Evolutionary conservation across 2,888 invertebrate species (phyloP).

Genomic region (Oxytorus armatus): DNA sequence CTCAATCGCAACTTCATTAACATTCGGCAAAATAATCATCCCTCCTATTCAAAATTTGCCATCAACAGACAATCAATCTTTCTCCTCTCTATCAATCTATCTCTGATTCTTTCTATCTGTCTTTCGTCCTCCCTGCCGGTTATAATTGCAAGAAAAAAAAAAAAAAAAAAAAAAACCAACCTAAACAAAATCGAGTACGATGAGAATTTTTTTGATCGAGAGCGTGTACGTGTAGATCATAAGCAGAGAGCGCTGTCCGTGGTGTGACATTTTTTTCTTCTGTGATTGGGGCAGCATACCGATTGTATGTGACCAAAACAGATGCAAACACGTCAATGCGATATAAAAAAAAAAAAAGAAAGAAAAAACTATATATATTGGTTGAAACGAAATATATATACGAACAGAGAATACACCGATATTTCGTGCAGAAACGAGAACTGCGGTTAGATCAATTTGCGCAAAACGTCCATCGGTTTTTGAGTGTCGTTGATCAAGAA

Average conservation of each 20-base stretch:
- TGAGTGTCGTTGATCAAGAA: slow-evolving; percentile 89
- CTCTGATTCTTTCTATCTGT: slow-evolving; percentile 59
- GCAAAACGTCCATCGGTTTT: slow-evolving; percentile 87
- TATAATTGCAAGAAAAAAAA: slow-evolving; percentile 54
- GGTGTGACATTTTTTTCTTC: slow-evolving; percentile 94
- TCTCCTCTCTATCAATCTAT: slow-evolving; percentile 53
- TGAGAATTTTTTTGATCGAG: slow-evolving; percentile 71
- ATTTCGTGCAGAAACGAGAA: slow-evolving; percentile 48
- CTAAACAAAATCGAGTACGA: slow-evolving; percentile 60
- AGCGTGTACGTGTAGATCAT: slow-evolving; percentile 74
- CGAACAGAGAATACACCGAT: slow-evolving; percentile 17
- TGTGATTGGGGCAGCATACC: slow-evolving; percentile 95
- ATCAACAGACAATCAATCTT: slow-evolving; percentile 37
- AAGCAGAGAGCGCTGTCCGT: slow-evolving; percentile 84
- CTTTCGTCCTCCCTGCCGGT: slow-evolving; percentile 59
- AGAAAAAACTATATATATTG: slow-evolving; percentile 53
- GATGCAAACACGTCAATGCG: slow-evolving; percentile 67
- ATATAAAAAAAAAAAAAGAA: slow-evolving; percentile 54
- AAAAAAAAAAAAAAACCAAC: slow-evolving; percentile 18
- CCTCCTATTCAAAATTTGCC: slow-evolving; percentile 41
- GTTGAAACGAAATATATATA: slow-evolving; percentile 20
- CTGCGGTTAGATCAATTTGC: slow-evolving; percentile 49
- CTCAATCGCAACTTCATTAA: slow-evolving; percentile 29
- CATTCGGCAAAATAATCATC: slow-evolving; percentile 37
- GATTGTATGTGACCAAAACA: slow-evolving; percentile 87